Percentiles rank a stretch among this genome's conserved stretches.
These are phyloP conservation scores for Novumbra hubbsi DNA, from an alignment of 2,797 vertebrate species.

Conservation along the genomic window DNA sequence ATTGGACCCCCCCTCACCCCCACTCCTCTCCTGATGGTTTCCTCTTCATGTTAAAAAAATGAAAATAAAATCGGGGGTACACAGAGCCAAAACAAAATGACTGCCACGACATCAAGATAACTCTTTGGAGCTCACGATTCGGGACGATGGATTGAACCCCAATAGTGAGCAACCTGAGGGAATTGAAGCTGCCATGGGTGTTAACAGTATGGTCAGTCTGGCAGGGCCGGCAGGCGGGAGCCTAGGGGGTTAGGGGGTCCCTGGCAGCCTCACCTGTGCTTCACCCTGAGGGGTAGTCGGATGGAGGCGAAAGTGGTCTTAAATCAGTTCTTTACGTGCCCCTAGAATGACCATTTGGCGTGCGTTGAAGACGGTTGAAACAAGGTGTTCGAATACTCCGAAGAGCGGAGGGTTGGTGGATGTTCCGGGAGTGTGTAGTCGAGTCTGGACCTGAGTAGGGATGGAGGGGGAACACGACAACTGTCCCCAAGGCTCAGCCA, in stretches of 20 bases:
- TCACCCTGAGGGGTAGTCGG: slow-evolving; percentile 26
- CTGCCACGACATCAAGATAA: slow-evolving; percentile 41
- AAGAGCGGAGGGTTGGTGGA: slow-evolving; percentile 4
- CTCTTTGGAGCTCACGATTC: not conserved
- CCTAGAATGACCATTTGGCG: slow-evolving; percentile 40
- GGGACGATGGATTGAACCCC: slow-evolving; percentile 62
- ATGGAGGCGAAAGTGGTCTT: slow-evolving; percentile 39
- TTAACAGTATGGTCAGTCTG: slow-evolving; percentile 60
- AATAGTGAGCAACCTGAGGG: slow-evolving; percentile 70
- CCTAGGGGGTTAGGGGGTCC: slow-evolving; percentile 32
- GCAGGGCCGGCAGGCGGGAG: slow-evolving; percentile 37
- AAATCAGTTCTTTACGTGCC: slow-evolving; percentile 39
- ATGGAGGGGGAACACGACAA: slow-evolving; percentile 50
- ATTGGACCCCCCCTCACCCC: slow-evolving; percentile 52
- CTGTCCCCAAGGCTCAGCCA: slow-evolving; percentile 87
- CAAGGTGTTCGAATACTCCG: not conserved
- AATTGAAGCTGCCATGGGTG: slow-evolving; percentile 83
- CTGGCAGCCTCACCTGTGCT: slow-evolving; percentile 31
- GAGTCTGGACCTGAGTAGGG: slow-evolving; percentile 33
- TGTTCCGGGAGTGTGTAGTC: slow-evolving; percentile 17
- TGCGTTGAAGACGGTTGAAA: slow-evolving; percentile 15
- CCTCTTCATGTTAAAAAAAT: slow-evolving; percentile 46
- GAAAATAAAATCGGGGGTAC: too few relatives aligned
- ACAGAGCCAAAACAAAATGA: slow-evolving; percentile 44
- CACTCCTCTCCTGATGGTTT: slow-evolving; percentile 66